Evolutionary conservation across 2,113 vertebrate genomes (phyloP).

Genomic region (Scytalopus superciliaris): DNA sequence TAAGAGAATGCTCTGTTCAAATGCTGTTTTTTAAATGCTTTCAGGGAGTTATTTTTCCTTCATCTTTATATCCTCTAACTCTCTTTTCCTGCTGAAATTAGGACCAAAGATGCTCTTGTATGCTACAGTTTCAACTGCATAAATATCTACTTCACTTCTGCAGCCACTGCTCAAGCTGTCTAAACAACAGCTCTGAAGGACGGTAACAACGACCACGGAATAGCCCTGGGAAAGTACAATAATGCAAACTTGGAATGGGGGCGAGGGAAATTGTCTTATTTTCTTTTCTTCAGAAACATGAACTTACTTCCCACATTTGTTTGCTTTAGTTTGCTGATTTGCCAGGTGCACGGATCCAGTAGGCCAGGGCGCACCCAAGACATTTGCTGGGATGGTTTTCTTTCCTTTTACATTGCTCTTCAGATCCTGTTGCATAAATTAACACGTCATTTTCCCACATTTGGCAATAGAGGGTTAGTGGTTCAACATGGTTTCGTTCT

Average conservation of each 20-base stretch:
- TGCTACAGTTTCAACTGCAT: constrained; percentile 60
- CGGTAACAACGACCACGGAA: constrained; percentile 79
- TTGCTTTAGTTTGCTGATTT: constrained; percentile 77
- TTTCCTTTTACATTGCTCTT: constrained; percentile 49
- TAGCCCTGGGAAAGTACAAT: constrained; percentile 86
- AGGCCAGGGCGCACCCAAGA: constrained; percentile 53
- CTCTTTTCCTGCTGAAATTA: constrained; percentile 23
- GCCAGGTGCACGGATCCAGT: constrained; percentile 74
- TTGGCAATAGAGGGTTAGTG: constrained; percentile 16
- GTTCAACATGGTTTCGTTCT: neutral
- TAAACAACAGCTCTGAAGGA: constrained; percentile 80
- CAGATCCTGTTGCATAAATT: constrained; percentile 68
- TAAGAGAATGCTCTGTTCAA: neutral
- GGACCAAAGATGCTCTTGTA: constrained; percentile 56
- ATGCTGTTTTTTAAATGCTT: neutral
- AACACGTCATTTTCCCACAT: constrained; percentile 62
- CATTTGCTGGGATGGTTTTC: constrained; percentile 60
- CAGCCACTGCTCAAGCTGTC: constrained; percentile 85
- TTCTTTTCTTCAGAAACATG: constrained; percentile 80
- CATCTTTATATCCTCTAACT: neutral
- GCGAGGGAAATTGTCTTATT: constrained; percentile 79
- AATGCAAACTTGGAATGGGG: constrained; percentile 72
- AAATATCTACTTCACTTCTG: constrained; percentile 74
- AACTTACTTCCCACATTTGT: constrained; percentile 80
- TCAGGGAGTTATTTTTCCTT: neutral